phyloP scores from a whole-genome alignment of 2,113 vertebrate species.

The Melanocharis versteri region DNA sequence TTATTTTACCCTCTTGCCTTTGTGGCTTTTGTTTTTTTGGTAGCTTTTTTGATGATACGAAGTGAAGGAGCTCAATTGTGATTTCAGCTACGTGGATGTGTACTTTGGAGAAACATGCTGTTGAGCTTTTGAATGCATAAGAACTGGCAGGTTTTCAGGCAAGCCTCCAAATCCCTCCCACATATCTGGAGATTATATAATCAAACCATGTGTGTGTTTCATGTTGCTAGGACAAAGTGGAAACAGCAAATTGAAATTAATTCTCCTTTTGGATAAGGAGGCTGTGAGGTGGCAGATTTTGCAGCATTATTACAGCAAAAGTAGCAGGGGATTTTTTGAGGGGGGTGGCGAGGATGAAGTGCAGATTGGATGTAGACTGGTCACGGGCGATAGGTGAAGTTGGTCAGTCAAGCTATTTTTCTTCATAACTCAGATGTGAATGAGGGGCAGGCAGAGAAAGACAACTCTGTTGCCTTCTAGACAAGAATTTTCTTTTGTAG shows the following conservation, averaged over 20 bases:
- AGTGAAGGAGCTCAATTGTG: background rate
- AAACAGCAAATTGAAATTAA: conserved; percentile 17
- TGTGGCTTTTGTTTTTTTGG: background rate
- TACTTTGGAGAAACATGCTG: background rate
- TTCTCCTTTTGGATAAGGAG: background rate
- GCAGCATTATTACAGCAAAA: background rate
- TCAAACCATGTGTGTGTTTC: background rate
- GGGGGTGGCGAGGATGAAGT: background rate
- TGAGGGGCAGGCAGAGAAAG: background rate
- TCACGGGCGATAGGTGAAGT: background rate
- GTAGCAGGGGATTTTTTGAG: background rate
- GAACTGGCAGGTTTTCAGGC: conserved; percentile 20
- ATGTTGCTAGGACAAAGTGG: conserved; percentile 28
- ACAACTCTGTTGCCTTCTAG: background rate
- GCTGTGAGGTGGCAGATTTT: background rate
- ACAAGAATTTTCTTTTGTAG: background rate
- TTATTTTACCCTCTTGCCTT: background rate
- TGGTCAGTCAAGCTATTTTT: background rate
- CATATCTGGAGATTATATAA: conserved; percentile 30
- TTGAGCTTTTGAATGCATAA: background rate
- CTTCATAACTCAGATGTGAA: background rate
- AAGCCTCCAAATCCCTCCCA: conserved; percentile 2
- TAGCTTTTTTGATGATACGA: background rate
- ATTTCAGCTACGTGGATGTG: background rate
- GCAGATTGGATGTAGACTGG: background rate